These are phyloP conservation scores for Anthopleura sola DNA, from an alignment of 64 coral and sea anemone species.

Conservation along the genomic window DNA sequence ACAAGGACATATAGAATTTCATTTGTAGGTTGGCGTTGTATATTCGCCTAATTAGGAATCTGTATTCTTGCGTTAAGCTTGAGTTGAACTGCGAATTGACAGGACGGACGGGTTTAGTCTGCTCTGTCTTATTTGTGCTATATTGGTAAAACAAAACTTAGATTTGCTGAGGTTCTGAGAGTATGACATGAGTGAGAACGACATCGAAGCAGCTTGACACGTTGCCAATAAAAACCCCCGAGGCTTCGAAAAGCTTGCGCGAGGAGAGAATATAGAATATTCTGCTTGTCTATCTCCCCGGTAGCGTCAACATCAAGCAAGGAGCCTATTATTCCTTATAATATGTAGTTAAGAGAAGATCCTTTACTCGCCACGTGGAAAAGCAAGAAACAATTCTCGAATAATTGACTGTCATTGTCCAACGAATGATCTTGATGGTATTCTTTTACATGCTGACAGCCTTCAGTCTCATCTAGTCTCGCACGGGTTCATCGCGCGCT, in stretches of 20 bases:
- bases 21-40: slow-evolving; percentile 43
- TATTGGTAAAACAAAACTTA: not conserved
- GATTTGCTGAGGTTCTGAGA: not conserved
- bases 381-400: slow-evolving; percentile 21
- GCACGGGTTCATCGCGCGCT: slow-evolving; percentile 8
- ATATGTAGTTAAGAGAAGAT: slow-evolving; percentile 10
- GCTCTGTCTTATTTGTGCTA: not conserved
- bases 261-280: not conserved
- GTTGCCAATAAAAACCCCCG: not conserved
- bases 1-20: slow-evolving; percentile 53
- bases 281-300: not conserved
- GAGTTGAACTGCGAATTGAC: not conserved
- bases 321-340: not conserved
- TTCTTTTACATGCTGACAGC: slow-evolving; percentile 34
- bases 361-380: slow-evolving; percentile 26
- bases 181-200: not conserved
- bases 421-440: slow-evolving; percentile 16
- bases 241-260: not conserved
- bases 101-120: not conserved
- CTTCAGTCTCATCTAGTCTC: slow-evolving; percentile 14
- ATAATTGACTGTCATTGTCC: slow-evolving; percentile 42
- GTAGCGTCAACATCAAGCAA: not conserved
- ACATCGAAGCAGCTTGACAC: not conserved
- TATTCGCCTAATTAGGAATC: slow-evolving; percentile 24
- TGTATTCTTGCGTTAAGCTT: not conserved